These are phyloP conservation scores for Microctenopoma lineatum DNA, from an alignment of 2,797 vertebrate genomes.

Conservation along the genomic window DNA sequence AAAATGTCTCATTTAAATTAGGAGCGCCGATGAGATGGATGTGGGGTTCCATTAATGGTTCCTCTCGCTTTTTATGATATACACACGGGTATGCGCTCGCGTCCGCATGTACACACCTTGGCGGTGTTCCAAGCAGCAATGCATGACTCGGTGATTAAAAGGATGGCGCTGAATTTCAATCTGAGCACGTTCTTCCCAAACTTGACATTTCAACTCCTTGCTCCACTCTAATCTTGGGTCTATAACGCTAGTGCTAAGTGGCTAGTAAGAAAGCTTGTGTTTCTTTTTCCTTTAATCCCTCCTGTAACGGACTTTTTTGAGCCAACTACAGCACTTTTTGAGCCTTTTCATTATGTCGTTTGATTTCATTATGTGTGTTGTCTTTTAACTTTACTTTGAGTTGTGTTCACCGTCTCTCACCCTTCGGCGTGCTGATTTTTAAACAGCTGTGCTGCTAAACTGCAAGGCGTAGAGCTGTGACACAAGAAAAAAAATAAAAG, in stretches of 20 bases:
- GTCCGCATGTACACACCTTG: conserved; percentile 44
- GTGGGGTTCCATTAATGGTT: conserved; percentile 64
- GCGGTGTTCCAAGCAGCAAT: conserved; percentile 45
- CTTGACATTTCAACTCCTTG: conserved; percentile 76
- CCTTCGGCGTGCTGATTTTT: conserved; percentile 3
- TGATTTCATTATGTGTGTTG: not conserved
- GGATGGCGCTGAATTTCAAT: conserved; percentile 67
- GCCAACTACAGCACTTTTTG: not conserved
- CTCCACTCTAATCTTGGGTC: conserved; percentile 63
- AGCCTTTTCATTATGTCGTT: not conserved
- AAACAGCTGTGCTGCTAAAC: not conserved
- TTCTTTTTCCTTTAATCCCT: conserved; percentile 33
- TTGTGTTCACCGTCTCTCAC: conserved; percentile 20
- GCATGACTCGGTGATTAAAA: conserved; percentile 69
- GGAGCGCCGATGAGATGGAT: conserved; percentile 64
- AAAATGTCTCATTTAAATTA: conserved; percentile 85
- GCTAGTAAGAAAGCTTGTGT: conserved; percentile 43
- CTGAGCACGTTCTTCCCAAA: conserved; percentile 70
- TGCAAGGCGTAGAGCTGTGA: no score
- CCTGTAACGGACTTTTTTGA: not conserved
- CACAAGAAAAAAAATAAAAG: no score
- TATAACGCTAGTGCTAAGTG: conserved; percentile 50
- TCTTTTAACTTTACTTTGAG: conserved; percentile 5
- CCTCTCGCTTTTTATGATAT: conserved; percentile 45
- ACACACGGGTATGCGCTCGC: conserved; percentile 50